These are phyloP conservation scores for Melinopterus prodromus DNA, from an alignment of 2,888 invertebrate species.

Conservation along the genomic window DNA sequence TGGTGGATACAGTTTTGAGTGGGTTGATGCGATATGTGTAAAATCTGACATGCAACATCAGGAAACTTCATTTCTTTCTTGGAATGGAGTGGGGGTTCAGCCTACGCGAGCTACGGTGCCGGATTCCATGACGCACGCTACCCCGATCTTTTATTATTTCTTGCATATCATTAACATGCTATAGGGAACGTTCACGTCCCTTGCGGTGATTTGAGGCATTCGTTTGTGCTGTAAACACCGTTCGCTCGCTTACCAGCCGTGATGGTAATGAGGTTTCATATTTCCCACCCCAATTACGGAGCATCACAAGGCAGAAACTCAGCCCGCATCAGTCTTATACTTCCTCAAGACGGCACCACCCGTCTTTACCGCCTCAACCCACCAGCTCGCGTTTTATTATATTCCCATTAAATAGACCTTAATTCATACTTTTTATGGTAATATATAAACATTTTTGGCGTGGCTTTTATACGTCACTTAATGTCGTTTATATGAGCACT, in stretches of 20 bases:
- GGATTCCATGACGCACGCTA: conserved; percentile 47
- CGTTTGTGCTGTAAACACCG: conserved; percentile 4
- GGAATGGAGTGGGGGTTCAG: conserved; percentile 32
- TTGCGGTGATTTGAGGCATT: background rate
- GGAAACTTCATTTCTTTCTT: conserved; percentile 43
- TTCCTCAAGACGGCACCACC: background rate
- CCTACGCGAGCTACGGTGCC: conserved; percentile 27
- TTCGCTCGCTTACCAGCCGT: background rate
- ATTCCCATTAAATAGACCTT: background rate
- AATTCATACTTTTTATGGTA: background rate
- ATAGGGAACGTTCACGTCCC: conserved; percentile 31
- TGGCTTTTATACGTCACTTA: background rate
- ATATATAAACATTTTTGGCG: background rate
- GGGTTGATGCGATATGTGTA: conserved; percentile 26
- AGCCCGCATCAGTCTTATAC: background rate
- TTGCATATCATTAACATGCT: conserved; percentile 47
- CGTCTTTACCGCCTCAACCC: background rate
- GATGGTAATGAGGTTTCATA: conserved; percentile 16
- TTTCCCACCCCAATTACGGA: conserved; percentile 8
- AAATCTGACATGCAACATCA: conserved; percentile 47
- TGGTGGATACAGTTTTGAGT: conserved; percentile 22
- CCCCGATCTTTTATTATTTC: conserved; percentile 47
- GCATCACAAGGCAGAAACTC: background rate
- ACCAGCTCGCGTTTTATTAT: background rate
- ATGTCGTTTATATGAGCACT: conserved; percentile 4